A percentile compares a stretch with the other conserved stretches of the same genome.
Evolutionary conservation across 2,797 vertebrate species (phyloP).

Genomic region (Glyptemys insculpta): DNA sequence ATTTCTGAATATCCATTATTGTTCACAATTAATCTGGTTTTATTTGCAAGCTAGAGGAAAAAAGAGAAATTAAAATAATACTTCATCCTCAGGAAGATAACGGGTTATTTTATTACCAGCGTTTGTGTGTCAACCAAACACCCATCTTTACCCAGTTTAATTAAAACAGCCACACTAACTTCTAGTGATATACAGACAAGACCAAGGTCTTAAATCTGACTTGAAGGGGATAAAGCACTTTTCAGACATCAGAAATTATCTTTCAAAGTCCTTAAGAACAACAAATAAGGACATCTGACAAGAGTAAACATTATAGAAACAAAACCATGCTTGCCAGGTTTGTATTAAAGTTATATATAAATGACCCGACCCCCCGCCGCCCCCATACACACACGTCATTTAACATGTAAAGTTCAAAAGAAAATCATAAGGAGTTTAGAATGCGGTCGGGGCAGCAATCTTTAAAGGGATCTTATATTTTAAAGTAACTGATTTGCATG

Average conservation of each 20-base stretch:
- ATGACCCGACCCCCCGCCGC: no score
- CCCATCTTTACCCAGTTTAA: not conserved
- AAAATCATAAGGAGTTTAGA: not conserved
- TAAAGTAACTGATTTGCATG: constrained; percentile 48
- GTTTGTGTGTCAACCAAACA: not conserved
- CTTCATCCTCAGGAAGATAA: not conserved
- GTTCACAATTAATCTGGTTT: not conserved
- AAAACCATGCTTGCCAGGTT: not conserved
- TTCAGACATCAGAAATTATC: not conserved
- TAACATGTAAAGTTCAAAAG: not conserved
- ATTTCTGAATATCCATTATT: not conserved
- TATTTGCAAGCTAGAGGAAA: not conserved
- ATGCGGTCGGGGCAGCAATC: not conserved
- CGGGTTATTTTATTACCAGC: not conserved
- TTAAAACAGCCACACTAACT: not conserved
- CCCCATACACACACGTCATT: not conserved
- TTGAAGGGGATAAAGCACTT: not conserved
- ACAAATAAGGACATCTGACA: not conserved
- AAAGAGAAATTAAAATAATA: not conserved
- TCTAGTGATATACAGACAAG: no score
- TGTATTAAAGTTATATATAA: not conserved
- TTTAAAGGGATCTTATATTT: not conserved
- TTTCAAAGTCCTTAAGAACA: not conserved
- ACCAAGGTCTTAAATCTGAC: no score
- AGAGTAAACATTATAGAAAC: not conserved